Evolutionary conservation across 1,140 invertebrate genomes (phyloP).

Genomic region (Trinorchestia longiramus): DNA sequence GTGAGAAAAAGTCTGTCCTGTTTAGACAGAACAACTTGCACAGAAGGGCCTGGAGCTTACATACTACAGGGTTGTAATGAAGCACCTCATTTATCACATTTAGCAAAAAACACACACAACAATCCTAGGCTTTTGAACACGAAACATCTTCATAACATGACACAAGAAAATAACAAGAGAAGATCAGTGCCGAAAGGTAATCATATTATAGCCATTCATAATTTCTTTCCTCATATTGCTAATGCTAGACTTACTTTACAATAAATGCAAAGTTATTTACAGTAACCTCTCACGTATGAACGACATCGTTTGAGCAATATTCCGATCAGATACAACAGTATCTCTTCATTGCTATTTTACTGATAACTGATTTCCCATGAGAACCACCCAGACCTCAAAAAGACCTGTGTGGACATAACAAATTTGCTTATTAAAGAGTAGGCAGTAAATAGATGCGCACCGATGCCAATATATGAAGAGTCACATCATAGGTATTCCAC

Average conservation of each 20-base stretch:
- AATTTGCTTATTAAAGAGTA: background rate
- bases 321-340: background rate
- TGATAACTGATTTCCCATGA: background rate
- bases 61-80: constrained; percentile 5
- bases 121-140: constrained; percentile 29
- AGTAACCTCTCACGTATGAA: constrained; percentile 1
- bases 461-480: constrained; percentile 8
- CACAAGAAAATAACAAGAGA: constrained; percentile 17
- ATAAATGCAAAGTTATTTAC: constrained; percentile 50
- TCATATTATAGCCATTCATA: background rate
- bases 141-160: constrained; percentile 4
- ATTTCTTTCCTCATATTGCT: background rate
- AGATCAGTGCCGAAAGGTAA: background rate
- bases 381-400: background rate
- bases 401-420: background rate
- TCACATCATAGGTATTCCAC: constrained; percentile 86
- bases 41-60: constrained; percentile 3
- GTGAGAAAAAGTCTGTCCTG: background rate
- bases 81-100: constrained; percentile 37
- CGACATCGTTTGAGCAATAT: constrained; percentile 45
- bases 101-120: constrained; percentile 45
- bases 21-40: background rate
- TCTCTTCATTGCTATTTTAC: background rate
- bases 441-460: background rate
- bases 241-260: constrained; percentile 32